A percentile compares a stretch with the other conserved stretches of the same genome.
Evolutionary conservation across 2,888 invertebrate genomes (phyloP).

Genomic region (Clivina fossor): DNA sequence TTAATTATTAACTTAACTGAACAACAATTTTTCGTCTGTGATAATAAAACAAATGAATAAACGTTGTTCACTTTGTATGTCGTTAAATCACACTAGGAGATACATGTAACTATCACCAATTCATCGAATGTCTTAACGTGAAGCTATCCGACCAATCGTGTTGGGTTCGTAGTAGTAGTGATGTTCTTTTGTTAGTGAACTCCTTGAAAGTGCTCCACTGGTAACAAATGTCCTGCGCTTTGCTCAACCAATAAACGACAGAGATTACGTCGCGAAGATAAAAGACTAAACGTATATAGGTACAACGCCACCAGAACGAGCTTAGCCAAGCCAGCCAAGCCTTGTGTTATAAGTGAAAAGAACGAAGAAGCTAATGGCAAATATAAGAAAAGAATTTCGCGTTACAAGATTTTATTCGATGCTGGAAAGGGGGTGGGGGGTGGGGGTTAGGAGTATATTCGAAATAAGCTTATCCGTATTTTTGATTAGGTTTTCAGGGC

Average conservation of each 20-base stretch:
- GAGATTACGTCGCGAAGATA: constrained; percentile 4
- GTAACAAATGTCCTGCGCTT: constrained; percentile 9
- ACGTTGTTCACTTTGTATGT: no score
- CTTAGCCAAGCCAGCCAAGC: no score
- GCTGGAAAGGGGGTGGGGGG: constrained; percentile 7
- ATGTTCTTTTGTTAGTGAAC: no score
- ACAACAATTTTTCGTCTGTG: no score
- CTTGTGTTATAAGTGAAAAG: constrained; percentile 17
- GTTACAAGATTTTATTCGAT: constrained; percentile 1
- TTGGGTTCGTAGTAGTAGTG: no score
- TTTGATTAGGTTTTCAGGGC: constrained; percentile 36
- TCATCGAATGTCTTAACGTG: no score
- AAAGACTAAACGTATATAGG: neutral
- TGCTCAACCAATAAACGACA: constrained; percentile 15
- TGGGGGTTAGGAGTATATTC: constrained; percentile 22
- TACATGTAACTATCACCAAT: no score
- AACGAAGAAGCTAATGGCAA: constrained; percentile 23
- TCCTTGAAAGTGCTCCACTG: no score
- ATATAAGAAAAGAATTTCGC: constrained; percentile 19
- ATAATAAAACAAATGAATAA: no score
- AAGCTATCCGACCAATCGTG: no score
- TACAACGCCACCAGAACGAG: neutral
- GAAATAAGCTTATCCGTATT: constrained; percentile 34
- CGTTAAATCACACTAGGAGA: no score
- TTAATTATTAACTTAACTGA: no score